phyloP scores from a whole-genome alignment of 2,113 vertebrate species.

The Muntiacus muntjak region DNA sequence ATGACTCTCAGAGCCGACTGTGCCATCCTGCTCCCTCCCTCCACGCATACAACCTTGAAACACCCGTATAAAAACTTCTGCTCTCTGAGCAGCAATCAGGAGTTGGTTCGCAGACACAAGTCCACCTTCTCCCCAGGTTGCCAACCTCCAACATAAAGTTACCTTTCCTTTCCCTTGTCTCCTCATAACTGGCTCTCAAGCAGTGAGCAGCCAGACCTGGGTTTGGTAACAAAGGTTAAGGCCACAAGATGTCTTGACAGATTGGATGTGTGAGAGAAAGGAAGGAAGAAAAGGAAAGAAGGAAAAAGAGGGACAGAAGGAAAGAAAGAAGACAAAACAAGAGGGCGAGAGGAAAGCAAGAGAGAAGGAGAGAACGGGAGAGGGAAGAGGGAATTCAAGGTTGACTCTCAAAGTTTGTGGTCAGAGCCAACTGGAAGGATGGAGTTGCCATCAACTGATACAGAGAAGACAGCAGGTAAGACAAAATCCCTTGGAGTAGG shows the following conservation, averaged over 20 bases:
- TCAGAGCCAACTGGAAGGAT: neutral
- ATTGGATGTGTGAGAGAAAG: neutral
- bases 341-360: too few species aligned
- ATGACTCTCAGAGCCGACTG: neutral
- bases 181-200: accelerated
- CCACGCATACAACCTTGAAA: neutral
- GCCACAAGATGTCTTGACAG: neutral
- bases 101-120: neutral
- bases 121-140: neutral
- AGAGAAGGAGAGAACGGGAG: accelerated
- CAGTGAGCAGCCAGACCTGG: accelerated
- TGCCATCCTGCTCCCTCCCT: neutral
- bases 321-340: neutral
- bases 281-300: neutral
- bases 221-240: neutral
- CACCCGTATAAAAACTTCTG: neutral
- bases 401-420: neutral
- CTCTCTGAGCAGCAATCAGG: neutral
- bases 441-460: neutral
- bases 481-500: neutral
- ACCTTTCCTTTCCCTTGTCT: neutral
- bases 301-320: neutral
- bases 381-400: neutral
- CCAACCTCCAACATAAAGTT: neutral
- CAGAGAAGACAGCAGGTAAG: neutral